Conservation (phyloP, 2,888 invertebrate genomes). For the Esperia sulphurella region DNA sequence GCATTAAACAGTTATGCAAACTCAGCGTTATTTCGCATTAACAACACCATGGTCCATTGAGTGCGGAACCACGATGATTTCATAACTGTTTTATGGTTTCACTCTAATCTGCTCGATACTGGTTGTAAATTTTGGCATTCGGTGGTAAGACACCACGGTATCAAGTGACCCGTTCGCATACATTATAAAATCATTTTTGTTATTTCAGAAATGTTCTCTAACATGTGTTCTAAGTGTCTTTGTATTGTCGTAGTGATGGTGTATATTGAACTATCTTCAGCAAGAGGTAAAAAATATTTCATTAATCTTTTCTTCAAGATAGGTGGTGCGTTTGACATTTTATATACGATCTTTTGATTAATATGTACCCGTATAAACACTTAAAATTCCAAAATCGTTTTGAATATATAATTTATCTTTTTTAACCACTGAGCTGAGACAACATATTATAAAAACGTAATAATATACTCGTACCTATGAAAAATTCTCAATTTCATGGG, state of each 20-base stretch:
- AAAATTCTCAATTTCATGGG: too few relatives aligned
- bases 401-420: too few relatives aligned
- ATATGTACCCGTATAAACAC: too few relatives aligned
- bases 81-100: slow-evolving; percentile 2
- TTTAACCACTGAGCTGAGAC: too few relatives aligned
- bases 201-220: background rate
- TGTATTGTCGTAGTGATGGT: slow-evolving; percentile 15
- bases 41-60: slow-evolving; percentile 6
- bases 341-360: too few relatives aligned
- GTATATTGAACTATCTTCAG: slow-evolving; percentile 15
- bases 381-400: too few relatives aligned
- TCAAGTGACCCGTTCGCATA: slow-evolving; percentile 15
- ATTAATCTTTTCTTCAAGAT: too few relatives aligned
- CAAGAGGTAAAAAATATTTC: slow-evolving; percentile 13
- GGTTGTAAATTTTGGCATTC: slow-evolving; percentile 25
- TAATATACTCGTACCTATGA: too few relatives aligned
- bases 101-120: background rate
- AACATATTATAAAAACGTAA: too few relatives aligned
- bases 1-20: too few relatives aligned
- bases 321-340: too few relatives aligned
- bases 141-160: slow-evolving; percentile 20
- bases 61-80: background rate
- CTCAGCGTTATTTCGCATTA: too few relatives aligned
- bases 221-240: slow-evolving; percentile 12
- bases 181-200: slow-evolving; percentile 11